Evolutionary conservation across 2,888 invertebrate species (phyloP).

Genomic region (Leptopilina syphax): DNA sequence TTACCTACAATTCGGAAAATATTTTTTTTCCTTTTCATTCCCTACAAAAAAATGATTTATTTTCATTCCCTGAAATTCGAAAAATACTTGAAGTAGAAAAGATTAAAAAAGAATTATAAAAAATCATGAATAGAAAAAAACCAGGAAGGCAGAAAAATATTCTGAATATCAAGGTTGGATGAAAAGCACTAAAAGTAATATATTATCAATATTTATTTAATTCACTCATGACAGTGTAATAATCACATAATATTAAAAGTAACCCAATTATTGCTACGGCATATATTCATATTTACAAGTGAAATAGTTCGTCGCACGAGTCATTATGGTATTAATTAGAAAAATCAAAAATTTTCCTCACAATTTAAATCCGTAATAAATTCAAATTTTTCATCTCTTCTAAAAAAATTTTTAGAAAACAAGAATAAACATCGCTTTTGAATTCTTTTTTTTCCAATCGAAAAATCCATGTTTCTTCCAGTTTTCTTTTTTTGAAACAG

Average conservation of each 20-base stretch:
- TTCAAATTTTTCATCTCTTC: slow-evolving; percentile 46
- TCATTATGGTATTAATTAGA: slow-evolving; percentile 44
- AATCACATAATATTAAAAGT: slow-evolving; percentile 74
- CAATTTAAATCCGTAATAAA: slow-evolving; percentile 4
- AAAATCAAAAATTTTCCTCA: no score
- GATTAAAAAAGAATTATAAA: no score
- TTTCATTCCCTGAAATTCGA: not conserved
- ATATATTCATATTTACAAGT: slow-evolving; percentile 69
- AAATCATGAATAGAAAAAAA: no score
- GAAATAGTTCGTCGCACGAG: slow-evolving; percentile 51
- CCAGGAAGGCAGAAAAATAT: not conserved
- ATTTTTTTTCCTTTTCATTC: not conserved
- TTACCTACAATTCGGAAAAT: not conserved
- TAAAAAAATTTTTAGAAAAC: not conserved
- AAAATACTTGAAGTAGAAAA: not conserved
- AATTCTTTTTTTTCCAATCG: not conserved
- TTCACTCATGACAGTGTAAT: slow-evolving; percentile 72
- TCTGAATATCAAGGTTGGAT: not conserved
- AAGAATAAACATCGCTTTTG: not conserved
- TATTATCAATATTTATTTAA: slow-evolving; percentile 73
- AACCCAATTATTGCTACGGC: slow-evolving; percentile 70
- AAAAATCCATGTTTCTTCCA: not conserved
- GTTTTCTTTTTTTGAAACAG: not conserved
- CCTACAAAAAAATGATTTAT: not conserved
- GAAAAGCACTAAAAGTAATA: slow-evolving; percentile 49